These are phyloP conservation scores for Carterocephalus palaemon DNA, from an alignment of 2,888 invertebrate species.

Conservation along the genomic window DNA sequence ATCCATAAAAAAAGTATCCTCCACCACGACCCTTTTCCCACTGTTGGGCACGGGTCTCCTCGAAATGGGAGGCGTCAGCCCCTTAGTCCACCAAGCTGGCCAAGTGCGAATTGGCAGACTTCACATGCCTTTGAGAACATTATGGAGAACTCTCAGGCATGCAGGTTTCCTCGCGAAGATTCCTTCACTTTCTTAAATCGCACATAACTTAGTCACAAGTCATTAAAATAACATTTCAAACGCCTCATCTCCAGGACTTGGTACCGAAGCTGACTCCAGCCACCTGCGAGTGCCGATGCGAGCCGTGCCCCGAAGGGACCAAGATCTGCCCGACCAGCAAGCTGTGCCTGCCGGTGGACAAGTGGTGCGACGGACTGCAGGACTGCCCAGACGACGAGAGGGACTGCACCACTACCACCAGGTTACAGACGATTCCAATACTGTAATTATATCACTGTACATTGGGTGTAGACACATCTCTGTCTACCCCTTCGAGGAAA, in stretches of 20 bases:
- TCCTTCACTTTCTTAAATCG: no score
- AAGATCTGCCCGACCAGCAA: constrained; percentile 86
- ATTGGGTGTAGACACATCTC: no score
- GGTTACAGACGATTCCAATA: no score
- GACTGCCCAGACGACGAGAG: constrained; percentile 92
- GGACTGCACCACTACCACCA: constrained; percentile 74
- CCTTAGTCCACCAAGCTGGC: no score
- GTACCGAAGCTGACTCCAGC: constrained; percentile 78
- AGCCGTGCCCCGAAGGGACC: constrained; percentile 83
- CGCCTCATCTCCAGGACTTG: constrained; percentile 55
- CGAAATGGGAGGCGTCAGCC: no score
- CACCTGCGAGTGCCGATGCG: constrained; percentile 84
- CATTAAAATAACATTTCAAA: neutral
- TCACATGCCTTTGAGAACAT: no score
- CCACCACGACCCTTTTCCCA: no score
- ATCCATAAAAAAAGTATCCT: no score
- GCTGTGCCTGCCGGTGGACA: constrained; percentile 82
- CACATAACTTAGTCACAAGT: neutral
- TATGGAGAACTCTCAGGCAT: neutral
- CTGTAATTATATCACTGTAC: no score
- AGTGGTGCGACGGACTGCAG: constrained; percentile 89
- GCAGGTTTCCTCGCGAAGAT: neutral
- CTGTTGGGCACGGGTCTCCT: no score
- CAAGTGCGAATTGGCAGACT: no score
- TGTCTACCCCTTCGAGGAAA: no score